Evolutionary conservation across 2,113 vertebrate species (phyloP).

Genomic region (Progne subis): DNA sequence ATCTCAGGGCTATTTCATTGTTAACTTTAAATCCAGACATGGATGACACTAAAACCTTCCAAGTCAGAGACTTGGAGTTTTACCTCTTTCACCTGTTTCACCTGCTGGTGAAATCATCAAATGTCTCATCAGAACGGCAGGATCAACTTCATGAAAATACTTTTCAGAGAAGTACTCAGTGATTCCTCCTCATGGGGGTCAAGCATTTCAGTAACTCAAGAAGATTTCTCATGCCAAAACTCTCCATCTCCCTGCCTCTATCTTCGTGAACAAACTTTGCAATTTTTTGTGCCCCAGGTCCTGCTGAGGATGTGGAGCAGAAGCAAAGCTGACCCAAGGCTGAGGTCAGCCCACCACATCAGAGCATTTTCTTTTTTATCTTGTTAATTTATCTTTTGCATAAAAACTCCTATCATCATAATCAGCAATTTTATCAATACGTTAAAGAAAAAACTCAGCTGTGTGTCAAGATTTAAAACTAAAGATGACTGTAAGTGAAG

Average conservation of each 20-base stretch:
- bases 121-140: accelerated
- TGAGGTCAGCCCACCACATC: not conserved
- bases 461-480: not conserved
- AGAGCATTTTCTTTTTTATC: not conserved
- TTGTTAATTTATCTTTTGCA: not conserved
- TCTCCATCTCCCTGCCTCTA: not conserved
- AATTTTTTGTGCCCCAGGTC: not conserved
- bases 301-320: not conserved
- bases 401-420: not conserved
- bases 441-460: not conserved
- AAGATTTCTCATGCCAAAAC: not conserved
- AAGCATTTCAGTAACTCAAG: not conserved
- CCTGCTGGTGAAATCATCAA: not conserved
- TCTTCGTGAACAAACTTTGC: accelerated
- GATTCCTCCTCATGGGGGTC: not conserved
- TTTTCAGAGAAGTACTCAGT: not conserved
- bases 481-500: not conserved
- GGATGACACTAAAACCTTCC: not conserved
- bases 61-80: not conserved
- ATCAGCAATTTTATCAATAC: not conserved
- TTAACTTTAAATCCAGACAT: not conserved
- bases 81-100: not conserved
- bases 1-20: not conserved
- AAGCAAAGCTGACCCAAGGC: not conserved
- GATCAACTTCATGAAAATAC: not conserved